Evolutionary conservation across 2,113 vertebrate genomes (phyloP), one percentile per base, ranked within the genome.

Genomic region (Bubalus kerabau): DNA sequence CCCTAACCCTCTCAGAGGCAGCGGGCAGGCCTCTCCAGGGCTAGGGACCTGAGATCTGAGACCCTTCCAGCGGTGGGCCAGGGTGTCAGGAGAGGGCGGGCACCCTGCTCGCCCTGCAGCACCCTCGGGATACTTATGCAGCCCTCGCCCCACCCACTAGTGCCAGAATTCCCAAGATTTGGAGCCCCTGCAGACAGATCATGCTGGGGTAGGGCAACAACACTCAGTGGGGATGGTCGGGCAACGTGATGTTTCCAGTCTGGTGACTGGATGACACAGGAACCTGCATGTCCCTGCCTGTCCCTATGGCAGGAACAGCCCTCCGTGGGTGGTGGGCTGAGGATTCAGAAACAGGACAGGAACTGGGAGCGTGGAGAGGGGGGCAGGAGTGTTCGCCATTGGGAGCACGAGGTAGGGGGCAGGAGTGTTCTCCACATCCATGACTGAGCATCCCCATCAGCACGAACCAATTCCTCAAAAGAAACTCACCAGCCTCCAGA

Each of bases 371-470:
- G 8, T 3, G 0, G 23, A 3, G 36, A 1, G 0, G 36, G 10
- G 3, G 21, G n/a, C 12, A 26, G 71, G 36, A 36, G 32, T 67
- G 32, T 40, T 71, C 4, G 1, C 32, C 60, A 32, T 36, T 28
- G 26, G 59, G 59, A 60, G 59, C 59, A 60, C 16, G 0, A 19
- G 32, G 32, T 19, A 4, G 17, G 17, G 13, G 36, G 17, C 12
- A 28, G 74, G 74, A 74, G 71, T 43, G 21, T 15, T 76, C 71
- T 7, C 36, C n/a, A 71, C 7, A 28, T 11, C 15, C 0, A 9
- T 3, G 8, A 40, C 16, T 0, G 2, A 26, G 13, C 3, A 1
- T 43, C 46, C 36, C 12, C 7, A 16, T 6, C 19, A 5, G 48
- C 71, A 21, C 0, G 15, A 16, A 43, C 24, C 12, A 3, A 4